Base-by-base conservation (phyloP, 2,888 invertebrate species). In the Heliconius aoede region DNA sequence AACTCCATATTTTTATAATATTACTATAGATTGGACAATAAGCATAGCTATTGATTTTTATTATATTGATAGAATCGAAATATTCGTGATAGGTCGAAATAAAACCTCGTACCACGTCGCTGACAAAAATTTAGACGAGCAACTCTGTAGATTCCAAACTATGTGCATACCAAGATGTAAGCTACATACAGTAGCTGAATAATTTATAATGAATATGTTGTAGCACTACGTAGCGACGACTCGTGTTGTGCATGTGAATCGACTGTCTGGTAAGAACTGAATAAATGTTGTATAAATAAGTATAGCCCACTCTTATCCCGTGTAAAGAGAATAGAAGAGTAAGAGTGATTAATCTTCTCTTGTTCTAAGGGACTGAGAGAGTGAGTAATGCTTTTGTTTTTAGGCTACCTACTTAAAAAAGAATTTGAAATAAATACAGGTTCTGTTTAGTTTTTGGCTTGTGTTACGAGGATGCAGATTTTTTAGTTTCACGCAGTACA, bases 121-220 rank as follows among this genome's bases (percentile, higher is more conserved):
- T 11, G 32, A 65, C 36, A 65, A 65, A 65, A 65, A 24, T 65
- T n/a, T 65, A 24, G 24, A 11, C 65, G 64, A 65, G 24, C 24
- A 40, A 65, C 40, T 65, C 36, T 18, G 65, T 65, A 21, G n/a
- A 64, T 24, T 65, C 65, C 65, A 40, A 65, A 65, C 36, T 65
- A 28, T 11, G 55, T 55, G 69, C 69, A 51, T 55, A 55, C 15
- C 51, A 69, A 55, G 30, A 69, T 55, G 30, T 55, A 60, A 60
- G 55, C 51, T 55, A 69, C n/a, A n/a, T n/a, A n/a, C 30, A 28
- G 30, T 30, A 69, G 28, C 55, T 69, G 69, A 69, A 69, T 69
- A 69, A 69, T 69, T 55, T 55, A 69, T 30, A 30, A 55, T 69
- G 55, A 69, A 69, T 65, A 65, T 65, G 36, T 65, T 65, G 24